Base-by-base conservation (phyloP, 1,140 invertebrate genomes). In the Brachionus sp. region DNA sequence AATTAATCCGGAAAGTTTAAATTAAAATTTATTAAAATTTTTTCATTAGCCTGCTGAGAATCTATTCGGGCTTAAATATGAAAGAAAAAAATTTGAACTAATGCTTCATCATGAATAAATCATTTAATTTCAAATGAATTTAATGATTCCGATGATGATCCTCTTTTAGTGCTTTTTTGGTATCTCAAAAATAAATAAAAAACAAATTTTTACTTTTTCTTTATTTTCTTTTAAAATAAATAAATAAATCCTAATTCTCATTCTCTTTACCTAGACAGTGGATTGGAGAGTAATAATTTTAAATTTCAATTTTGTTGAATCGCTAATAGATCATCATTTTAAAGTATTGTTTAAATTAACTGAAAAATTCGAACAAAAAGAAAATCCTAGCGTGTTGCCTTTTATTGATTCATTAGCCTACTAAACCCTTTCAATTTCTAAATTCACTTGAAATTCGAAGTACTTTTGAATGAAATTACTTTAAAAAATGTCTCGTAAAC, bases 171-270 rank as follows among this genome's bases (percentile, higher is more conserved):
- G 16, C 37, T 70, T 70, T 39, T 70, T 70, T 35, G 66, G 66
- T 70, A 70, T 70, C 66, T 70, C 66, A 70, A 70, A 70, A 70
- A 70, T 70, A 70, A 70, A 70, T 70, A 70, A 70, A 70, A 70
- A 70, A 70, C 29, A 37, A 70, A 37, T 70, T 70, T 70, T 37
- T 37, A 66, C 33, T 66, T 66, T 66, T 66, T 70, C 39, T 39
- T 70, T 39, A 37, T 70, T 70, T 39, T 19, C n/a, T 39, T 19
- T 39, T 39, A 37, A 37, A 70, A 70, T 70, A 70, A 70, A 70
- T 70, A 70, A 70, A 70, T 37, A 70, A 37, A 70, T 37, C 33
- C 64, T 66, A 23, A 37, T 70, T 70, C 35, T 57, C 50, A 57
- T 57, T 57, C 50, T 57, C 19, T 57, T 70, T 70, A 70, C 66